These are phyloP conservation scores for Galeruca laticollis DNA, from an alignment of 2,888 invertebrate genomes.

Conservation along the genomic window DNA sequence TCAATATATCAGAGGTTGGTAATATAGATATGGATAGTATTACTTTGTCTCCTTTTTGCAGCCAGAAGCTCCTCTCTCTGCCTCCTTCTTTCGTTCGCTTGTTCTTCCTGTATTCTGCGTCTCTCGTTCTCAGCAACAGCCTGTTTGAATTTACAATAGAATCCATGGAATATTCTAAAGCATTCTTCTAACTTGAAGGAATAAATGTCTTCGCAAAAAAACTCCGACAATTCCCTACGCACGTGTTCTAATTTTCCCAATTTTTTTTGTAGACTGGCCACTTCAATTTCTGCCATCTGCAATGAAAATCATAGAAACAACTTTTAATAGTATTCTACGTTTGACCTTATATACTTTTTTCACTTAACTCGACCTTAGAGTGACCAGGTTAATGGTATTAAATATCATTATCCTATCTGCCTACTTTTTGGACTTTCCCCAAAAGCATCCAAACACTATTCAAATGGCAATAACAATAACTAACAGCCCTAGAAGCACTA, in stretches of 20 bases:
- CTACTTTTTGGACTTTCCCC: no score
- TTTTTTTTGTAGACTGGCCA: constrained; percentile 80
- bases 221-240: constrained; percentile 85
- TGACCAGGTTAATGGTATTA: no score
- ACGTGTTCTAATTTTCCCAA: constrained; percentile 87
- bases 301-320: constrained; percentile 43
- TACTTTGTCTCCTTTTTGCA: constrained; percentile 73
- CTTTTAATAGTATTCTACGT: no score
- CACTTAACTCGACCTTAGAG: no score
- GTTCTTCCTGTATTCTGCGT: constrained; percentile 85
- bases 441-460: no score
- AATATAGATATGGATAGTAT: no score
- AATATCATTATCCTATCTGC: no score
- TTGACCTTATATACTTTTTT: no score
- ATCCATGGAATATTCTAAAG: constrained; percentile 88
- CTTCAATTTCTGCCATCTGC: constrained; percentile 84
- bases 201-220: constrained; percentile 93
- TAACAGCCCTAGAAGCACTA: no score
- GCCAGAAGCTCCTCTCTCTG: constrained; percentile 81
- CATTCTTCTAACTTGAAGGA: constrained; percentile 95
- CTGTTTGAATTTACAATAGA: constrained; percentile 88
- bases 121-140: constrained; percentile 89
- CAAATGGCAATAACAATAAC: no score
- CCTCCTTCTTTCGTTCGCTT: constrained; percentile 81
- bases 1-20: no score